Evolutionary conservation across 1,140 invertebrate genomes (phyloP).

Genomic region (Pseudobourletiella spinata): DNA sequence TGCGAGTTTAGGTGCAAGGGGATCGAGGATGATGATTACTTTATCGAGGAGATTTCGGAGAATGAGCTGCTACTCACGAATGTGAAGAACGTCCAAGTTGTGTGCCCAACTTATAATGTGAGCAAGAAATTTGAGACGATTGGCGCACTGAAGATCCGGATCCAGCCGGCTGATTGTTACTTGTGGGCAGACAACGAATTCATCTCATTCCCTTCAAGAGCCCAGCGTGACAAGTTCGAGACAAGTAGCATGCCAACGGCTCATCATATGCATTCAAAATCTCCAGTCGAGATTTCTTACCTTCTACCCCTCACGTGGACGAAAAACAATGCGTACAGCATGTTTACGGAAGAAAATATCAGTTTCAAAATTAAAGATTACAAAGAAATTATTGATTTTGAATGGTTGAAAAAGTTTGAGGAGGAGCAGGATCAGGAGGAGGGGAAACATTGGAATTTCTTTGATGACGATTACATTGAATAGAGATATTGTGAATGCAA

Average conservation of each 20-base stretch:
- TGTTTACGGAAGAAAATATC: neutral
- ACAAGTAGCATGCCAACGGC: neutral
- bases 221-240: neutral
- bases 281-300: neutral
- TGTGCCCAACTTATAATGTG: neutral
- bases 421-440: neutral
- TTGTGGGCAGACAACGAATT: neutral
- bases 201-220: neutral
- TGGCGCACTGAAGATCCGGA: neutral
- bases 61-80: neutral
- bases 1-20: neutral
- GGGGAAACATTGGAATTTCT: neutral
- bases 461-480: neutral
- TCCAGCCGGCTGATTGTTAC: neutral
- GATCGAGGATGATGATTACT: neutral
- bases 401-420: neutral
- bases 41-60: neutral
- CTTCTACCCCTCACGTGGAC: neutral
- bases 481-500: no score
- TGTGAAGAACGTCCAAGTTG: neutral
- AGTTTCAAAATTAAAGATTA: neutral
- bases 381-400: slow-evolving; percentile 3
- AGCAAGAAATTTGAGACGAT: neutral
- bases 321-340: neutral
- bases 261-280: neutral